Conservation (phyloP, 2,797 vertebrate species). For the Coregonus sp. region DNA sequence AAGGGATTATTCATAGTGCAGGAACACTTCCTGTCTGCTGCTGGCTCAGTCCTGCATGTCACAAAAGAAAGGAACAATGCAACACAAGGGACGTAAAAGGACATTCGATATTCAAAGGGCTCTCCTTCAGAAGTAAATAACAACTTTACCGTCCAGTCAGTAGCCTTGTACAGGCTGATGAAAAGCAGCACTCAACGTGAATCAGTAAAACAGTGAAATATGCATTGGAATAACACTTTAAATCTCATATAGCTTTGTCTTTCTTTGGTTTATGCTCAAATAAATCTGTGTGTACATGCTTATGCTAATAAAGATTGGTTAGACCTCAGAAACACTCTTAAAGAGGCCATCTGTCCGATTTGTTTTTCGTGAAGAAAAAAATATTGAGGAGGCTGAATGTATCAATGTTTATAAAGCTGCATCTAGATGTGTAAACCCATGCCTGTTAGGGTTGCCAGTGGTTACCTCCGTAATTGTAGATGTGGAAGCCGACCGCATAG, state of each 20-base stretch:
- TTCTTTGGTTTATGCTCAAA: not conserved
- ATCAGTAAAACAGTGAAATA: not conserved
- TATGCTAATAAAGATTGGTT: constrained; percentile 19
- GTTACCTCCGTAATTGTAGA: constrained; percentile 12
- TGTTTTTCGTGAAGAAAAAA: constrained; percentile 9
- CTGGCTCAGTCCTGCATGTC: not conserved
- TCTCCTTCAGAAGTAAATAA: not conserved
- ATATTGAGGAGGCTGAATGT: constrained; percentile 20
- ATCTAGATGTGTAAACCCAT: constrained; percentile 16
- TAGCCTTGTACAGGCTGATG: not conserved
- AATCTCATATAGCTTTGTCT: not conserved
- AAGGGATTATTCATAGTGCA: not conserved
- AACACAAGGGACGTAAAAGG: not conserved
- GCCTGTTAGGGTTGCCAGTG: constrained; percentile 9
- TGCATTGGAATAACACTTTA: not conserved
- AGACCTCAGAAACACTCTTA: constrained; percentile 21
- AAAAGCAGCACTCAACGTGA: not conserved
- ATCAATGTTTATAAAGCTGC: constrained; percentile 29
- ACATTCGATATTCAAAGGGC: not conserved
- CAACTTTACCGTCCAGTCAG: not conserved
- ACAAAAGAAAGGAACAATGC: not conserved
- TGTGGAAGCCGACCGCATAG: not conserved
- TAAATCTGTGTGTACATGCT: not conserved
- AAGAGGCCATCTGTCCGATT: constrained; percentile 4
- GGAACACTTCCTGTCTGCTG: not conserved